Evolutionary conservation across 2,797 vertebrate genomes (phyloP), one percentile per base, ranked within the genome.

Genomic region (Epinephelus coioides): DNA sequence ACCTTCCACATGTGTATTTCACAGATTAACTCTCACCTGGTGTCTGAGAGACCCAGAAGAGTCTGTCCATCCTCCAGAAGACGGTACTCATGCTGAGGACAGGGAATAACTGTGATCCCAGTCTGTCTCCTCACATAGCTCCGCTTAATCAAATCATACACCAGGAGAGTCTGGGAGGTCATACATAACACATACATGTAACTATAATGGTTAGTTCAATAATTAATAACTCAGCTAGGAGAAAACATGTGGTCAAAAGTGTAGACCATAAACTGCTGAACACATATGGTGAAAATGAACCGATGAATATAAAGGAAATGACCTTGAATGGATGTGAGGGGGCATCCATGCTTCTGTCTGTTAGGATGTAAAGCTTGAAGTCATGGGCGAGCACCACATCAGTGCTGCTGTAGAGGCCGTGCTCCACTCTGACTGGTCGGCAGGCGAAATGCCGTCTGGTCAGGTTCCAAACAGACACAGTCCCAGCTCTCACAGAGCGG

Each of bases 111-210:
- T 57, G 88, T 89, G 50, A 94, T 88, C 44, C 91, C 92, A 3
- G 80, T 92, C 83, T 92, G 88, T 70, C 92, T 95, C 67, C 91
- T 95, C 76, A 94, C 50, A 23, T 91, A 93, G 55, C 90, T 93
- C 63, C 79, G 90, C 89, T 94, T 93, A 21, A 92, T 85, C 78
- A 95, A 75, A 67, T 96, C 92, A 18, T 94, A 95, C 79, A 90
- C 88, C 72, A 95, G 77, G 1, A 93, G 79, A 21, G 83, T 93
- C 93, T 95, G 55, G 6, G 60, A 53, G 51, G 44, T 51, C 14
- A 72, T 18, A 74, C 43, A 2, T 23, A n/a, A 53, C 7, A 21
- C 17, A 40, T 18, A 43, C 40, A 30, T 27, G 44, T 64, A 27
- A 55, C 19, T 25, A 7, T 46, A 10, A 4, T 23, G n/a, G 27